These are phyloP conservation scores for Tonatia bakeri DNA, from an alignment of 2,113 vertebrate species.

Conservation along the genomic window DNA sequence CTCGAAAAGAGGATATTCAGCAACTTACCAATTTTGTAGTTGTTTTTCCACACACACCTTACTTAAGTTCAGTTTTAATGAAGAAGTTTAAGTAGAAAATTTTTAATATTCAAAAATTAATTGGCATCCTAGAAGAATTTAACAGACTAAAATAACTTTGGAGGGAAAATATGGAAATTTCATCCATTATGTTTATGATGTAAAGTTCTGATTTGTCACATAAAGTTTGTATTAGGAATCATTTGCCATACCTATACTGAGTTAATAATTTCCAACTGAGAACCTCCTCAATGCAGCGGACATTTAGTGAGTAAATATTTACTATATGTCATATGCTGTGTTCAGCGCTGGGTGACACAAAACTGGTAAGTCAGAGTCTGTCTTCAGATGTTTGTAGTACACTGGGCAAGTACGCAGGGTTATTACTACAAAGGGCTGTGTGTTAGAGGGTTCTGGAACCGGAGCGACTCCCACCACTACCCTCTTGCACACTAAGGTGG, in stretches of 20 bases:
- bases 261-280: background rate
- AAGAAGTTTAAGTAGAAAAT: background rate
- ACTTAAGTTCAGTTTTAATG: background rate
- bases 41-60: background rate
- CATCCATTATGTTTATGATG: background rate
- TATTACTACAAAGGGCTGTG: too few relatives aligned
- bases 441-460: too few relatives aligned
- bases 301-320: background rate
- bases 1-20: background rate
- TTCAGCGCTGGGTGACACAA: background rate
- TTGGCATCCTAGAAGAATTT: background rate
- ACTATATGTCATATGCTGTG: too few relatives aligned
- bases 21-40: background rate
- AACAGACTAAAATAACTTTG: background rate
- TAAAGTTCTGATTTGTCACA: background rate
- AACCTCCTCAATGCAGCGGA: background rate
- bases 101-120: background rate
- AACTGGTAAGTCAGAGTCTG: background rate
- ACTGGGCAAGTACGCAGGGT: background rate
- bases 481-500: background rate
- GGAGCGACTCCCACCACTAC: fast-evolving
- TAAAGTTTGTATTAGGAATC: background rate
- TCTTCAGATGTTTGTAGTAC: background rate
- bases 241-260: background rate
- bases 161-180: background rate